Evolutionary conservation across 1,140 invertebrate species (phyloP), one percentile per base, ranked within the genome.

Genomic region (Hycleus phaleratus): DNA sequence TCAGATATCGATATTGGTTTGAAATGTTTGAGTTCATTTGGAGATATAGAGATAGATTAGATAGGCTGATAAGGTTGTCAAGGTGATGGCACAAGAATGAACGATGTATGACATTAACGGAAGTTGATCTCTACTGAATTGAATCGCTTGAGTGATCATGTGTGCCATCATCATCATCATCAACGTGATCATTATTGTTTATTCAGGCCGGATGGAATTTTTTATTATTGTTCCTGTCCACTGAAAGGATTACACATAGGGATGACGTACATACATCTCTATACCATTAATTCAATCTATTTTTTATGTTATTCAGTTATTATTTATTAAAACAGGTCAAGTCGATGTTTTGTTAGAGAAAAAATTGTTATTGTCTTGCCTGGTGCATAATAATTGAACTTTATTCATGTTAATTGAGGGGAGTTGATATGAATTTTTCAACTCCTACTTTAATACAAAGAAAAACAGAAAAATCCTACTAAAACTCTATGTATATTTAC

Each of bases 121-220:
- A 65, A 65, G 65, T 63, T 58, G 58, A 65, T 63, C 58, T 64
- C 60, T 56, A 62, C 52, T 58, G 60, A 63, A 64, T 61, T 60
- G 62, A 49, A 48, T 32, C 65, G 65, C 62, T 64, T 67, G 65
- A 58, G 47, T 62, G 65, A 46, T 58, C 65, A 67, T 64, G 65
- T 67, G 60, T 63, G 58, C 57, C 58, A 32, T 32, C 32, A 32
- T 32, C 32, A 32, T 32, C 32, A 32, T 32, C 32, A 32, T 32
- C 32, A 32, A 5, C 32, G 7, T 1, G 32, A 32, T 32, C 32
- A 32, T 58, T 60, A 67, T 67, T 67, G 62, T 65, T 61, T 60
- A 45, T 57, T 49, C 49, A 52, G 50, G 57, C 64, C 64, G 65
- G 65, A 67, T 67, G 65, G 60, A 65, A 58, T 64, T 67, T 66